phyloP scores from a whole-genome alignment of 1,140 invertebrate genomes.

The Conopomorpha cramerella region DNA sequence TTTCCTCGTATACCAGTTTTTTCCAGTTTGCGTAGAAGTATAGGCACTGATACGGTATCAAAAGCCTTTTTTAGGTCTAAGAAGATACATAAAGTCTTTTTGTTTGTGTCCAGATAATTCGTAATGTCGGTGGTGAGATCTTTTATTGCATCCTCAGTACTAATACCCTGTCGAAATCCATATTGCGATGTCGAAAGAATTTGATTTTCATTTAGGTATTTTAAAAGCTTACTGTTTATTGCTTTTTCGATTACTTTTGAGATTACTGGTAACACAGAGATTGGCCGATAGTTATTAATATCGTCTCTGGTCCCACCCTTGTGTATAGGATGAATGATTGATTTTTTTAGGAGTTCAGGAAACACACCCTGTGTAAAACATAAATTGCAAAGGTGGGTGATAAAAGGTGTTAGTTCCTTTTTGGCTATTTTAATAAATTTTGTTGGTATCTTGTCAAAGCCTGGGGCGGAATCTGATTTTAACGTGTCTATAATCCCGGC shows the following conservation, averaged over 20 bases:
- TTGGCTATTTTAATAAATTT: constrained; percentile 5
- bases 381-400: not conserved
- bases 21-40: too few relatives aligned
- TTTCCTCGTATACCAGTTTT: too few relatives aligned
- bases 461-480: constrained; percentile 6
- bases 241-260: not conserved
- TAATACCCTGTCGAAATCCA: too few relatives aligned
- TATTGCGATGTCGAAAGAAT: too few relatives aligned
- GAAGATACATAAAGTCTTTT: too few relatives aligned
- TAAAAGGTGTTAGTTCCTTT: not conserved
- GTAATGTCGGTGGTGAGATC: too few relatives aligned
- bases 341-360: not conserved
- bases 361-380: not conserved
- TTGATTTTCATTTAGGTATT: too few relatives aligned
- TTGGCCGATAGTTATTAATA: not conserved
- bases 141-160: too few relatives aligned
- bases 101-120: too few relatives aligned
- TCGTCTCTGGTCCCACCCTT: not conserved
- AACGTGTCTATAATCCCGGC: constrained; percentile 4
- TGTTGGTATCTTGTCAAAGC: constrained; percentile 3
- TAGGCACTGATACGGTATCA: too few relatives aligned
- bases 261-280: not conserved
- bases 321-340: not conserved
- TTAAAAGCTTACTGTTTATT: too few relatives aligned
- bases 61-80: too few relatives aligned